Conservation (phyloP, 2,797 vertebrate species). For the Pelobates cultripes region DNA sequence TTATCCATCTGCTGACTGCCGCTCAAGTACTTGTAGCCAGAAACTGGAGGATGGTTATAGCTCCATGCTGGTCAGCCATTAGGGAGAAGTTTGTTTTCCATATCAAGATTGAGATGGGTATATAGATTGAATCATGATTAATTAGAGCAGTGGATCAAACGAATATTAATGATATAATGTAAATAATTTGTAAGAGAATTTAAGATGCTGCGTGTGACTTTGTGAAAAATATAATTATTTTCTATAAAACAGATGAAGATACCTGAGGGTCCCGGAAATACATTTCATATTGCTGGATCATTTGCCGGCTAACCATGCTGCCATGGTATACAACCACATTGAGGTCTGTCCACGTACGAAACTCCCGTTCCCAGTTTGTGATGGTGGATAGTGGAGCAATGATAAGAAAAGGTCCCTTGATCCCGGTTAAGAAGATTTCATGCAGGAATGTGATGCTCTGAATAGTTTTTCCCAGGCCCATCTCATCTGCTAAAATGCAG, state of each 20-base stretch:
- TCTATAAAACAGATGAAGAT: slow-evolving; percentile 22
- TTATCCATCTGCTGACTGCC: too few relatives aligned
- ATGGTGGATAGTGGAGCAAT: slow-evolving; percentile 98
- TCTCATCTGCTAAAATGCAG: slow-evolving; percentile 98
- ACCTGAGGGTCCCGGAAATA: slow-evolving; percentile 97
- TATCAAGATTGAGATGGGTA: too few relatives aligned
- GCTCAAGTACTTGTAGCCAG: too few relatives aligned
- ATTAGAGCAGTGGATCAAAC: too few relatives aligned
- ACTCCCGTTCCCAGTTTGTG: slow-evolving; percentile 97
- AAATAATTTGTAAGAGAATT: too few relatives aligned
- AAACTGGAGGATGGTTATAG: too few relatives aligned
- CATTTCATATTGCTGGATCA: slow-evolving; percentile 99
- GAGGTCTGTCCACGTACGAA: slow-evolving; percentile 92
- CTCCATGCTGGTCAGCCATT: too few relatives aligned
- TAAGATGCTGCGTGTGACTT: too few relatives aligned
- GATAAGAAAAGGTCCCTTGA: slow-evolving; percentile 92
- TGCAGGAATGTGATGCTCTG: slow-evolving; percentile 98
- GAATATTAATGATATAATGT: too few relatives aligned
- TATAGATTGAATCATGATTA: too few relatives aligned
- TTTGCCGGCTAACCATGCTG: slow-evolving; percentile 95
- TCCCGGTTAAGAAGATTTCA: slow-evolving; percentile 88
- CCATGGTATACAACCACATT: slow-evolving; percentile 98
- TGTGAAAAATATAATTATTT: too few relatives aligned
- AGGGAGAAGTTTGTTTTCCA: too few relatives aligned
- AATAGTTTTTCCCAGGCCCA: slow-evolving; percentile 98